A percentile compares a stretch with the other conserved stretches of the same genome.
These are phyloP conservation scores for Taenioides sp. DNA, from an alignment of 2,797 vertebrate genomes.

Conservation along the genomic window DNA sequence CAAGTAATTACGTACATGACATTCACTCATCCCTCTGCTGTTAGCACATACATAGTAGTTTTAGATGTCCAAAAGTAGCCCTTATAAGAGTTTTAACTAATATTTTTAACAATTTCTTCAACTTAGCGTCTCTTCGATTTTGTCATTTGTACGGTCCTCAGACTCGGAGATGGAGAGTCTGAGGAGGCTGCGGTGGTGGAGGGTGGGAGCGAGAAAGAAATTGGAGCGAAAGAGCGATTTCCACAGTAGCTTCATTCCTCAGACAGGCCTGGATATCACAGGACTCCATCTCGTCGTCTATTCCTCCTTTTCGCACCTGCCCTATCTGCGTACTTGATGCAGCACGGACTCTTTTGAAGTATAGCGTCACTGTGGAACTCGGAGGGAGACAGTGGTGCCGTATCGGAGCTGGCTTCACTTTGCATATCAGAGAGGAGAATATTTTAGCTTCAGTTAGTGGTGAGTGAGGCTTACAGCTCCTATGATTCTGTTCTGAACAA, in stretches of 20 bases:
- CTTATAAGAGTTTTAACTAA: too few species aligned
- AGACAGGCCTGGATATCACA: background rate
- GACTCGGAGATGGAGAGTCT: background rate
- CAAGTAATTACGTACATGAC: too few species aligned
- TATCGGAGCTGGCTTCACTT: slow-evolving; percentile 9
- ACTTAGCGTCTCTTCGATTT: background rate
- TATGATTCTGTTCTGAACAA: slow-evolving; percentile 35
- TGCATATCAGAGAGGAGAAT: slow-evolving; percentile 19
- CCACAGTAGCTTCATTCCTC: background rate
- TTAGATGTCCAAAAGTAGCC: background rate
- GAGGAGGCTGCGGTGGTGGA: background rate
- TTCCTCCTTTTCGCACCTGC: slow-evolving; percentile 9
- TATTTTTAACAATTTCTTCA: too few species aligned
- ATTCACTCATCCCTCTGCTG: too few species aligned
- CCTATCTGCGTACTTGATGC: slow-evolving; percentile 4
- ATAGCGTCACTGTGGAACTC: background rate
- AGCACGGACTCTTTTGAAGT: slow-evolving; percentile 6
- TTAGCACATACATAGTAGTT: too few species aligned
- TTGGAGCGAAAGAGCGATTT: background rate
- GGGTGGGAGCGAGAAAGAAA: background rate
- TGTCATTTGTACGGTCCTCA: too few species aligned
- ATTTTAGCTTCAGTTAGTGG: slow-evolving; percentile 12
- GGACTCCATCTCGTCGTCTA: background rate
- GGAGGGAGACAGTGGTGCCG: slow-evolving; percentile 12
- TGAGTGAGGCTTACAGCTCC: slow-evolving; percentile 16